Base-by-base conservation (phyloP, 2,888 invertebrate species). In the Caenorhabditis auriculariae region DNA sequence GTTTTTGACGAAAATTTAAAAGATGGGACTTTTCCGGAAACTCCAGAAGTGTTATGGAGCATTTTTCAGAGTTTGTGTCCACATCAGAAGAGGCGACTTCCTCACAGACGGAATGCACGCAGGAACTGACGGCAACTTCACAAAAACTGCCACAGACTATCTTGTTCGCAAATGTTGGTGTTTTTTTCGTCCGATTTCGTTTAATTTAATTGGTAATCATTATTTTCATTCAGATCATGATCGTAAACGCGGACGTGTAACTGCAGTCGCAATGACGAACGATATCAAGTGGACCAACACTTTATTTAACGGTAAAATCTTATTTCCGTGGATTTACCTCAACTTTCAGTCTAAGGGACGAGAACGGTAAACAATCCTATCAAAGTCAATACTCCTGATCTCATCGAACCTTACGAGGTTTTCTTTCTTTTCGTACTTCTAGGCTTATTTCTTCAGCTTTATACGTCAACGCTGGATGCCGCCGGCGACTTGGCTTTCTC, bases 1-100 rank as follows among this genome's bases (percentile, higher is more conserved):
- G n/a, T n/a, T n/a, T n/a, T n/a, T n/a, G n/a, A n/a, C n/a, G n/a
- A n/a, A n/a, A n/a, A n/a, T n/a, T n/a, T n/a, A n/a, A n/a, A n/a
- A n/a, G n/a, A n/a, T n/a, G n/a, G n/a, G n/a, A n/a, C n/a, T n/a
- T n/a, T n/a, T n/a, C n/a, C n/a, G n/a, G n/a, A n/a, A n/a, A n/a
- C n/a, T n/a, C n/a, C n/a, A n/a, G n/a, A n/a, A n/a, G n/a, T n/a
- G n/a, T n/a, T n/a, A n/a, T n/a, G n/a, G n/a, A n/a, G n/a, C n/a
- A n/a, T n/a, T 47, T 47, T 53, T 54, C 38, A 56, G 60, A 38
- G 41, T 60, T 17, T 60, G 60, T 32, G 39, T 52, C 27, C 60
- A 60, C 38, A 49, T 52, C 7, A 37, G 60, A 2, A 42, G 60
- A 19, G 60, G 60, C 3, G 60, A 60, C 19, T 60, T 60, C 45